Percentiles rank a stretch among this genome's conserved stretches.
Evolutionary conservation across 2,888 invertebrate genomes (phyloP).

Genomic region (Ichneumon xanthorius): DNA sequence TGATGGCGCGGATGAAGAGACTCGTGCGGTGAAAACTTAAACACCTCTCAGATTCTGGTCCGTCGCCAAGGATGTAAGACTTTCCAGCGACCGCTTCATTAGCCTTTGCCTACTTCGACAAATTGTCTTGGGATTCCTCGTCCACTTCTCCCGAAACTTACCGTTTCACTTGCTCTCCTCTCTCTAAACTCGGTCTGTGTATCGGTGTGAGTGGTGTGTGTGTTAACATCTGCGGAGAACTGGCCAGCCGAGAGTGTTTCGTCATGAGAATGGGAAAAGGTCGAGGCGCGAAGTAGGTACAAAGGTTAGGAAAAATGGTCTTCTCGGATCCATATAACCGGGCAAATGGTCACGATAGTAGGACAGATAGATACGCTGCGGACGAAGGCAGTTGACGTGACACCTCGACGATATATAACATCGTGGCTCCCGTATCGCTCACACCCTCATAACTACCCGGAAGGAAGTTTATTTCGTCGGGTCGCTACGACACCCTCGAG

Average conservation of each 20-base stretch:
- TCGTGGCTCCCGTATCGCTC: slow-evolving; percentile 11
- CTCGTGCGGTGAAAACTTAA: background rate
- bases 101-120: slow-evolving; percentile 71
- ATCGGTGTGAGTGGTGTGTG: background rate
- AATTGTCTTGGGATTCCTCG: slow-evolving; percentile 67
- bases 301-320: background rate
- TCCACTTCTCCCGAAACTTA: slow-evolving; percentile 24
- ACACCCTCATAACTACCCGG: slow-evolving; percentile 14
- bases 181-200: slow-evolving; percentile 17
- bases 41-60: background rate
- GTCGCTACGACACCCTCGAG: slow-evolving; percentile 6
- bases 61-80: slow-evolving; percentile 5
- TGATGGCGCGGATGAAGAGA: background rate
- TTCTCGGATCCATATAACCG: background rate
- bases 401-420: slow-evolving; percentile 32
- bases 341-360: background rate
- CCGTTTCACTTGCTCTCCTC: background rate
- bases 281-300: slow-evolving; percentile 21
- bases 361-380: slow-evolving; percentile 14
- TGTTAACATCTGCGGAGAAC: slow-evolving; percentile 1
- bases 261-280: slow-evolving; percentile 7
- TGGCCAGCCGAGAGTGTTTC: slow-evolving; percentile 10
- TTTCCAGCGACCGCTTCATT: slow-evolving; percentile 69
- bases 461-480: slow-evolving; percentile 44
- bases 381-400: slow-evolving; percentile 40